Conservation (phyloP, 2,888 invertebrate genomes). For the Heliconius sara region DNA sequence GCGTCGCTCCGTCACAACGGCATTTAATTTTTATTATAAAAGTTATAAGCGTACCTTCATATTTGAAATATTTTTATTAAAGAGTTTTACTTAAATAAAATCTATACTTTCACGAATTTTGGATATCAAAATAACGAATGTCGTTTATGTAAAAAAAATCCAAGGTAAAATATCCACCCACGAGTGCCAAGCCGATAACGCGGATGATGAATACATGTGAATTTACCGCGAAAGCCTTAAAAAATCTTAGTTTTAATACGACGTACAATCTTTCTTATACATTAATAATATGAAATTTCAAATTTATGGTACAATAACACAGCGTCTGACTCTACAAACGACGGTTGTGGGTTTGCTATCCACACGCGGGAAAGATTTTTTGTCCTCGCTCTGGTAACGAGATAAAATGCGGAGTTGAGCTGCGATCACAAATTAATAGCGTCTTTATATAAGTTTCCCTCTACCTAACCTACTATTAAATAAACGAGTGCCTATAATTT, state of each 20-base stretch:
- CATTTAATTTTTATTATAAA: too few relatives aligned
- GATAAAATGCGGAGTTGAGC: not conserved
- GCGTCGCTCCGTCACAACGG: too few relatives aligned
- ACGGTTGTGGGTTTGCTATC: not conserved
- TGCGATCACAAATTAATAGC: not conserved
- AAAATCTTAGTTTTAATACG: not conserved
- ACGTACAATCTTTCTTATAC: not conserved
- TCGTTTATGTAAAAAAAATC: not conserved
- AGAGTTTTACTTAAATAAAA: not conserved
- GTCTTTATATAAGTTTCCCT: too few relatives aligned
- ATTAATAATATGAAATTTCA: not conserved
- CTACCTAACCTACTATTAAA: not conserved
- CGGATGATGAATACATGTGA: constrained; percentile 61
- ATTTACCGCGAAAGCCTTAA: not conserved
- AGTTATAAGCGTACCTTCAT: too few relatives aligned
- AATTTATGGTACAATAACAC: not conserved
- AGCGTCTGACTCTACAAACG: not conserved
- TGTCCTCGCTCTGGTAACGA: not conserved
- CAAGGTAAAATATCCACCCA: constrained; percentile 57
- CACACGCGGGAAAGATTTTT: not conserved
- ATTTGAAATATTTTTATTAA: not conserved
- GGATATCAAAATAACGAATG: not conserved
- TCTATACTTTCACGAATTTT: not conserved
- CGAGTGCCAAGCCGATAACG: constrained; percentile 64
- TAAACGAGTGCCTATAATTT: too few relatives aligned